Evolutionary conservation across 1,140 invertebrate species (phyloP).

Genomic region (Drosophila kohkoa): DNA sequence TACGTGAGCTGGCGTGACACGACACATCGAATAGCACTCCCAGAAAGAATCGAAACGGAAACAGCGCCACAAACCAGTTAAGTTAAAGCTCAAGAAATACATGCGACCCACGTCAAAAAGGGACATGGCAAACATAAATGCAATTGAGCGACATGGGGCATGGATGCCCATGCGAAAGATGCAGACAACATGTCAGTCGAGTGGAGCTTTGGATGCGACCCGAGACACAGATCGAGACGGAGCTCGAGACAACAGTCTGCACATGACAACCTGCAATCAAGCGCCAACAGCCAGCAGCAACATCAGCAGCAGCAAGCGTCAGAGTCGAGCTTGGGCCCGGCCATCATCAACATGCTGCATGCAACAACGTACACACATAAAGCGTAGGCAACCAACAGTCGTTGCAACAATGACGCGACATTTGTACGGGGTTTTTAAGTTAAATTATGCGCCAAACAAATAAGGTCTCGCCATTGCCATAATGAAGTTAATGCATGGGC

Average conservation of each 20-base stretch:
- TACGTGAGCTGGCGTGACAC: conserved; percentile 31
- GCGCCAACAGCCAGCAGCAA: conserved; percentile 57
- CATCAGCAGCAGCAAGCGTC: conserved; percentile 16
- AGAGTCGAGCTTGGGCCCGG: conserved; percentile 21
- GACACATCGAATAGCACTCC: conserved; percentile 17
- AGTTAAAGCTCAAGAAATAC: conserved; percentile 44
- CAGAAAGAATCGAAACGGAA: conserved; percentile 3
- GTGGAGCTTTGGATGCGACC: conserved; percentile 53
- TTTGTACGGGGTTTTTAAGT: conserved; percentile 64
- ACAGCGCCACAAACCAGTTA: conserved; percentile 52
- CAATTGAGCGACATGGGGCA: conserved; percentile 52
- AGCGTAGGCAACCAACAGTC: conserved; percentile 48
- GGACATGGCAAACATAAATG: conserved; percentile 61
- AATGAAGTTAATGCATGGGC: conserved; percentile 63
- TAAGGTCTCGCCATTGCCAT: conserved; percentile 69
- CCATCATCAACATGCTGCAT: conserved; percentile 46
- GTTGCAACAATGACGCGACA: conserved; percentile 65
- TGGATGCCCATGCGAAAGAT: conserved; percentile 34
- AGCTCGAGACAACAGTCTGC: conserved; percentile 33
- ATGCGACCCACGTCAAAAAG: conserved; percentile 69
- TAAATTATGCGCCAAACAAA: conserved; percentile 76
- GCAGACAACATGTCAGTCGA: conserved; percentile 50
- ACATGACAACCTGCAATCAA: conserved; percentile 76
- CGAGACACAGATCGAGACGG: background rate
- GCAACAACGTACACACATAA: conserved; percentile 18